Evolutionary conservation across 2,113 vertebrate species (phyloP).

Genomic region (Odocoileus virginianus): DNA sequence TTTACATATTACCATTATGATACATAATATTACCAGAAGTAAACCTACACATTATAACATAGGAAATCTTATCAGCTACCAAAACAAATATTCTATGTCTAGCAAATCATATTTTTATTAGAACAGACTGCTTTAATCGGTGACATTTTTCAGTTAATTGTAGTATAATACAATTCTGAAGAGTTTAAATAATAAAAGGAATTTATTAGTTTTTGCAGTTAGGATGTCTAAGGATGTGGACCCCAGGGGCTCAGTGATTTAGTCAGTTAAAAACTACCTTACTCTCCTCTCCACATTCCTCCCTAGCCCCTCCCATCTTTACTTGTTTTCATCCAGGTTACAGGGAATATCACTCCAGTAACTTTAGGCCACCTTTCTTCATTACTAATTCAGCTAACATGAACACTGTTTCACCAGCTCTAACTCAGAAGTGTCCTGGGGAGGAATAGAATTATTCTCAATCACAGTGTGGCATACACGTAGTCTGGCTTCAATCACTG

Average conservation of each 20-base stretch:
- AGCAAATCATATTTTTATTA: background rate
- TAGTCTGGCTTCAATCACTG: background rate
- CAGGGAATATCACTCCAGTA: background rate
- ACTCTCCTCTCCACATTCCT: background rate
- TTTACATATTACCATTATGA: background rate
- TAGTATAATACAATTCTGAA: background rate
- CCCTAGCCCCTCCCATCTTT: rapidly evolving
- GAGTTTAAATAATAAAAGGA: background rate
- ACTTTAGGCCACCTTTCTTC: background rate
- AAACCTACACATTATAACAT: background rate
- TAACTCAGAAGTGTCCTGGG: background rate
- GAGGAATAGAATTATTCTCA: background rate
- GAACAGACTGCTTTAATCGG: background rate
- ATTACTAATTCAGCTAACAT: background rate
- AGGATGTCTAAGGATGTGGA: background rate
- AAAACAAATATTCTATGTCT: background rate
- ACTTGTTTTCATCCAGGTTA: background rate
- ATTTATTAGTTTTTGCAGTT: background rate
- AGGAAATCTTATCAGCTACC: background rate
- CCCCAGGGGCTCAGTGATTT: background rate
- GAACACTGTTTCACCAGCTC: background rate
- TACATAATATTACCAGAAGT: background rate
- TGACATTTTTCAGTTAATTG: background rate
- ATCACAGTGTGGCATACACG: no score
- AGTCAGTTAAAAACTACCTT: background rate